Base-by-base conservation (phyloP, 2,113 vertebrate genomes). In the Lepidothrix coronata region DNA sequence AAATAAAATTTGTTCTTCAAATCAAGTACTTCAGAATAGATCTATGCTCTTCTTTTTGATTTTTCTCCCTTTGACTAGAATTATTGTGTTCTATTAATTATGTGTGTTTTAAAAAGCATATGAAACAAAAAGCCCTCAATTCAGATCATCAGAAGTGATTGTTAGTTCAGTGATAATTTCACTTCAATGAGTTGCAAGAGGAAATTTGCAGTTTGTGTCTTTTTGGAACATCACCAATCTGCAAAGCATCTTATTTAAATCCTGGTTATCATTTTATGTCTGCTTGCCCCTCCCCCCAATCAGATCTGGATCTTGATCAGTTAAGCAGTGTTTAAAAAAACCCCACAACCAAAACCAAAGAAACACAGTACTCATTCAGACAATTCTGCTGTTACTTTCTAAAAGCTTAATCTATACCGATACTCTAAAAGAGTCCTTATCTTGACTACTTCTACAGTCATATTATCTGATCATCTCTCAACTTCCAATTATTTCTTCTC, bases 1-100 rank as follows among this genome's bases (percentile, higher is more conserved):
- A 91, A 96, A 89, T 95, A 71, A 88, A 85, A 33, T 88, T 68
- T 87, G 58, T 59, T 91, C 61, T 77, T 85, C 70, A 68, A 95
- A 93, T 97, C 76, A 76, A 93, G 16, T 67, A 37, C 70, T 94
- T 93, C 28, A 62, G 22, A 89, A 68, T 30, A 48, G 62, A 85
- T 80, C 48, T 71, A 0, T 81, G 25, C 21, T 81, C 33, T 72
- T 75, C 13, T 68, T 59, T 43, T 51, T 57, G 1, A n/a, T 51
- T 8, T 2, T 55, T 43, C 12, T 37, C 9, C 28, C 25, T 82
- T 76, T 63, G 39, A 77, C 25, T 62, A 49, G 31, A 79, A 55
- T 59, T 84, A n/a, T 0, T 48, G 13, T 7, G 0, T 46, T 75
- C 7, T 30, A 72, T 49, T 63, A 85, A 82, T 54, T 39, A 30